These are phyloP conservation scores for Zaprionus lachaisei DNA, from an alignment of 1,140 invertebrate species.

Conservation along the genomic window DNA sequence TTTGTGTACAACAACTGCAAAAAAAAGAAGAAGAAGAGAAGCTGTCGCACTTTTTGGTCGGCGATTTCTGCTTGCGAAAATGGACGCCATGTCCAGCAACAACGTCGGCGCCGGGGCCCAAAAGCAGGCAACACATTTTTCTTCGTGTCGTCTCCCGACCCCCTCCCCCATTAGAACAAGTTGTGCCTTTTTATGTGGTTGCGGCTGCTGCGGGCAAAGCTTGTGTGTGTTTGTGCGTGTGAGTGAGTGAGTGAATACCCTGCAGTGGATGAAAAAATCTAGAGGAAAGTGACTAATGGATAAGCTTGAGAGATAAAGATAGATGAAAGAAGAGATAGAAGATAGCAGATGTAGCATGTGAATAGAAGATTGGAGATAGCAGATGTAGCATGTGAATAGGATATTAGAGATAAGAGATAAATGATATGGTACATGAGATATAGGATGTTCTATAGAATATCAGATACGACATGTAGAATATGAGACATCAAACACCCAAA, in stretches of 20 bases:
- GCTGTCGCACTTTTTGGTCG: conserved; percentile 21
- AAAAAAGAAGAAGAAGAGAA: not conserved
- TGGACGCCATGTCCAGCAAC: not conserved
- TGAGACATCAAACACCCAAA: no score
- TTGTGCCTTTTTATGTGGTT: conserved; percentile 3
- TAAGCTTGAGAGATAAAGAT: not conserved
- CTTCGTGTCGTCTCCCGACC: not conserved
- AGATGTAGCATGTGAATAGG: not conserved
- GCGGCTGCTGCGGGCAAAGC: not conserved
- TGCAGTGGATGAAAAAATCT: not conserved
- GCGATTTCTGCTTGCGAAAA: conserved; percentile 37
- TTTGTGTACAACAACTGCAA: conserved; percentile 49
- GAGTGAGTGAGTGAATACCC: not conserved
- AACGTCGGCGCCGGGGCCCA: not conserved
- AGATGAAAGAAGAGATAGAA: not conserved
- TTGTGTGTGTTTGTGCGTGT: not conserved
- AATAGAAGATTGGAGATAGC: not conserved
- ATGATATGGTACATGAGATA: no score
- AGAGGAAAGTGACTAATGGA: not conserved
- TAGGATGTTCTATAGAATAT: no score
- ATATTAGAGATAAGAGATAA: no score
- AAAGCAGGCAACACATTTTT: conserved; percentile 9
- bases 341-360: not conserved
- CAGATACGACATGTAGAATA: no score
- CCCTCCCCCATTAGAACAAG: no score